Evolutionary conservation across 1,140 invertebrate genomes (phyloP), one percentile per base, ranked within the genome.

Genomic region (Heliothis subflexa): DNA sequence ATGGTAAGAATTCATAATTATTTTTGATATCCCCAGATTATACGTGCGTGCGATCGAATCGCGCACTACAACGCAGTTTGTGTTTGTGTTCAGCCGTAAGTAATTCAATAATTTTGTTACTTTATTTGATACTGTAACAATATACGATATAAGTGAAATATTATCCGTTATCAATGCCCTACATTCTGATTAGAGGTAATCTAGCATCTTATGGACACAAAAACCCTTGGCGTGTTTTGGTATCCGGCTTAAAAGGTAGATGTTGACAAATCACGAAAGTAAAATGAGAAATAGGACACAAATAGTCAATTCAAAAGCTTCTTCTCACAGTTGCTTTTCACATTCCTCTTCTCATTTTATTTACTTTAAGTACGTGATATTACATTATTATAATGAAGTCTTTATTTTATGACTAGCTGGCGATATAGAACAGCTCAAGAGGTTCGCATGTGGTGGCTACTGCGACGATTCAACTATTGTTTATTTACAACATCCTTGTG

Each of bases 151-250:
- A 64, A 61, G 73, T 75, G 73, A 25, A 75, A 64, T 64, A 62
- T 64, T 64, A 75, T 52, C 90, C 84, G 92, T 94, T 90, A 92
- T 94, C 95, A 96, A 98, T 98, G 97, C 97, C 97, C 95, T 97
- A 97, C 96, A 97, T 98, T 96, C 96, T 98, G 95, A 97, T 98
- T 87, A 96, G 97, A 92, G 97, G 97, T 94, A 98, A 98, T 95
- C 96, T 98, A 91, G 97, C 97, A 90, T 97, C 97, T 66, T 98
- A 97, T 91, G 96, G 97, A 93, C 96, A 97, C 93, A 97, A 96
- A 94, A 97, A 97, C 95, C 97, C 97, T 91, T 97, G 97, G 97
- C 96, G 97, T 93, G 97, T 98, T 83, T 95, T 97, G 85, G 97
- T 98, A 83, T 97, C 97, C 88, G 97, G 97, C 91, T 94, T 98